Conservation (phyloP, 2,888 invertebrate genomes). For the Parochlus steinenii region DNA sequence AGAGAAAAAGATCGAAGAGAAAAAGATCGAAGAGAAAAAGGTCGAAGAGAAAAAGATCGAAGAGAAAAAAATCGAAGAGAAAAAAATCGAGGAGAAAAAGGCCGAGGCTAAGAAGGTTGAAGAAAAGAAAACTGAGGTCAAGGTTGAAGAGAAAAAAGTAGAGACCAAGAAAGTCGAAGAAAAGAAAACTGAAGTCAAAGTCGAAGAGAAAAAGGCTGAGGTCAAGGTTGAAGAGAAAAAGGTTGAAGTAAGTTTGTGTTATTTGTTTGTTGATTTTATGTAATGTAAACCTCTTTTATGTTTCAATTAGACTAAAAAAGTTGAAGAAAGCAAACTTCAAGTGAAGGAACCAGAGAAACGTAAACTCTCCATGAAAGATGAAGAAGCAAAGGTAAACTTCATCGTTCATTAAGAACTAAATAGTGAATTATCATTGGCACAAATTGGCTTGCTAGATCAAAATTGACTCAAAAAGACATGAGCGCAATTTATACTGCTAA, state of each 20-base stretch:
- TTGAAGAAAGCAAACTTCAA: too few species aligned
- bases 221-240: too few species aligned
- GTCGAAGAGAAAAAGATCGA: slow-evolving; percentile 21
- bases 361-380: too few species aligned
- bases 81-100: slow-evolving; percentile 12
- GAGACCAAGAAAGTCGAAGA: too few species aligned
- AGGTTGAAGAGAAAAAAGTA: slow-evolving; percentile 26
- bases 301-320: too few species aligned
- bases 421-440: background rate
- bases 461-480: slow-evolving; percentile 1
- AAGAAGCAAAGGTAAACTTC: background rate
- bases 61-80: slow-evolving; percentile 6
- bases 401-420: background rate
- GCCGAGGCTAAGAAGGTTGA: slow-evolving; percentile 33
- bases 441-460: background rate
- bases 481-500: too few species aligned
- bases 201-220: background rate
- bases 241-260: too few species aligned
- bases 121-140: slow-evolving; percentile 31
- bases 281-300: too few species aligned
- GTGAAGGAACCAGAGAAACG: too few species aligned
- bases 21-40: slow-evolving; percentile 21
- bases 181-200: slow-evolving; percentile 1
- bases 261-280: too few species aligned
- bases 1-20: slow-evolving; percentile 14